Evolutionary conservation across 2,113 vertebrate genomes (phyloP), one percentile per base, ranked within the genome.

Genomic region (Dromas ardeola): DNA sequence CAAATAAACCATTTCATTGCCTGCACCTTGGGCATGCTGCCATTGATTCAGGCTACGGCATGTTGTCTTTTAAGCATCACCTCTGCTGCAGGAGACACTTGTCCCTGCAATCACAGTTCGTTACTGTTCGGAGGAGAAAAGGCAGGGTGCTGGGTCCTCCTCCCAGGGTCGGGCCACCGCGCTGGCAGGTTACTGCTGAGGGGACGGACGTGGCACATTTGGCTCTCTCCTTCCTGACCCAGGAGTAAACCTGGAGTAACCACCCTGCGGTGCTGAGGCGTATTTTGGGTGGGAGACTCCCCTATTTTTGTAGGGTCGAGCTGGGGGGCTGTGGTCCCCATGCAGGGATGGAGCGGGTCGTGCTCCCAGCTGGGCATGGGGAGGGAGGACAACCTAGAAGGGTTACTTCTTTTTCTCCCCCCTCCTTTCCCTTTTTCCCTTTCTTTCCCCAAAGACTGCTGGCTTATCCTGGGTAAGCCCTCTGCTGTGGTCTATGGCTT

Each of bases 401-500:
- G 66, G 59, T 85, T 79, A 20, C 77, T 50, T 71, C 30, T 58
- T 21, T 32, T 30, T 15, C 40, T 42, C 63, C 13, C 36, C 72
- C 50, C 7, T 11, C 22, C 36, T 36, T 65, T 65, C 63, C 67
- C 49, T 67, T 50, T 52, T 72, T 61, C 90, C 88, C 96, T 56
- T 87, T 87, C 90, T 90, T 74, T 91, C 38, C 96, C 88, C 90
- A 36, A 29, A 89, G 36, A 2, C 67, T 7, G 93, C 94, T 79
- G 56, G 73, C 65, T 96, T 94, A 73, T 93, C 97, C 94, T 96
- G 97, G 93, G 82, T 95, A 79, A 94, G 97, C 98, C 99, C 98
- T 98, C 99, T 99, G 98, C 98, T 99, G 99, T 99, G 99, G 99
- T 98, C 98, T 99, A 99, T 99, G 99, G 99, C 99, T 99, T 99